Evolutionary conservation across 2,888 invertebrate genomes (phyloP).

Genomic region (Crematogaster levior): DNA sequence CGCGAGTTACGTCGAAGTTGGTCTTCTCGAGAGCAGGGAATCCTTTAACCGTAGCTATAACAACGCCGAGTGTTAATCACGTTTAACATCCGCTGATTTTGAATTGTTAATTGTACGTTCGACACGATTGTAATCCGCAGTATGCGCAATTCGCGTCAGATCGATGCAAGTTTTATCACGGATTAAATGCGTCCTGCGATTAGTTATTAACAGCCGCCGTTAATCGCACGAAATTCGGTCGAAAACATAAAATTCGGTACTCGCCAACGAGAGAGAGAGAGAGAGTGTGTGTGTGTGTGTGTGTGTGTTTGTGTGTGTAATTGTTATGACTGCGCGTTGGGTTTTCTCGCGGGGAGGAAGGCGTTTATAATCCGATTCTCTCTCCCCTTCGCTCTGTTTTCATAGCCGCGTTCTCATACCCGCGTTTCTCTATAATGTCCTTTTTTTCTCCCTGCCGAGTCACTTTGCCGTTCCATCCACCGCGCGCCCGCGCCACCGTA

Average conservation of each 20-base stretch:
- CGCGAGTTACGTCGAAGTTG: conserved; percentile 51
- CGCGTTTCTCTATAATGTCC: conserved; percentile 35
- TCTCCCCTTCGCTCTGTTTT: conserved; percentile 60
- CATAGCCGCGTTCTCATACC: conserved; percentile 59
- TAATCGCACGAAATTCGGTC: conserved; percentile 53
- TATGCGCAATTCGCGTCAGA: background rate
- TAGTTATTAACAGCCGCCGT: conserved; percentile 51
- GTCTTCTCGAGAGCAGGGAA: background rate
- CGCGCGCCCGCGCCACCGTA: conserved; percentile 68
- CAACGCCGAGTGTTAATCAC: conserved; percentile 28
- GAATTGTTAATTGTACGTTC: conserved; percentile 14
- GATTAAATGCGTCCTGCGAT: conserved; percentile 51
- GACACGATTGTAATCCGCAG: conserved; percentile 17
- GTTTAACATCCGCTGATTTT: conserved; percentile 23
- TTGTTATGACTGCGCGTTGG: conserved; percentile 29
- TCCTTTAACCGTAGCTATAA: conserved; percentile 11
- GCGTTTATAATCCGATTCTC: conserved; percentile 62
- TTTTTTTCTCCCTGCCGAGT: conserved; percentile 46
- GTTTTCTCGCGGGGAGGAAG: conserved; percentile 34
- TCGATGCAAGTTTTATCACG: conserved; percentile 47
- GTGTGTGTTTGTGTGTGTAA: no score
- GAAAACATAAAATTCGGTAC: conserved; percentile 20
- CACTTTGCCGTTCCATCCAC: conserved; percentile 71
- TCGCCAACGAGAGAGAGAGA: background rate
- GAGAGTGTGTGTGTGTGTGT: no score